Base-by-base conservation (phyloP, 2,797 vertebrate genomes). In the Falco novaeseelandiae region DNA sequence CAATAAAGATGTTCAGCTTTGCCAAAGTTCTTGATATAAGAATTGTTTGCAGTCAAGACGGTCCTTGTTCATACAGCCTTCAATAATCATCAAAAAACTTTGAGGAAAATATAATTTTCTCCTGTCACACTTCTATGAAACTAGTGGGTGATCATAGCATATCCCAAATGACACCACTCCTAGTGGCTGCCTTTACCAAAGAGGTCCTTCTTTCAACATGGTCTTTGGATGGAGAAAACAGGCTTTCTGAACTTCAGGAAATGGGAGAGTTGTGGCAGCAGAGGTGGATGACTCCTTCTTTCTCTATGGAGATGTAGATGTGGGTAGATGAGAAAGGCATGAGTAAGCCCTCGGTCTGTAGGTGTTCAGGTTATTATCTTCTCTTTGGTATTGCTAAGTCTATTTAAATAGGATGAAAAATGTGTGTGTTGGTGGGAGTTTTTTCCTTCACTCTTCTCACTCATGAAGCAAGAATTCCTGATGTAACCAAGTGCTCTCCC, bases 401-500 rank as follows among this genome's bases (percentile, higher is more conserved):
- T 93, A 30, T 91, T 93, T 84, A 89, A 87, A 93, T 14, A 82
- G 40, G 20, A 32, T 91, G 72, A 92, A 92, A 93, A 92, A 87
- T 49, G 25, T 62, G 25, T 62, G 30, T 90, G 22, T 51, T 0
- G 3, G 95, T 97, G 59, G 94, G 94, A 91, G 93, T 91, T 96
- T 93, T 93, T 91, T 90, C 58, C 73, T 88, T 95, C 86, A 93
- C 58, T 95, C 51, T 70, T 95, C 77, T 95, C 83, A 90, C 73
- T 91, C 66, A 87, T 36, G 94, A 94, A 92, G 15, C 73, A 94
- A 89, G 83, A 92, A 94, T 91, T 89, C 46, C 73, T 93, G 70
- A 86, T 90, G 59, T 70, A 96, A 95, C 87, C 42, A 88, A 93
- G 72, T 76, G 34, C 38, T 83, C 83, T 89, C 94, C 94, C 88